Percentiles rank a stretch among this genome's conserved stretches.
Conservation (phyloP, 2,888 invertebrate genomes). For the Himalopsyche tibetana region DNA sequence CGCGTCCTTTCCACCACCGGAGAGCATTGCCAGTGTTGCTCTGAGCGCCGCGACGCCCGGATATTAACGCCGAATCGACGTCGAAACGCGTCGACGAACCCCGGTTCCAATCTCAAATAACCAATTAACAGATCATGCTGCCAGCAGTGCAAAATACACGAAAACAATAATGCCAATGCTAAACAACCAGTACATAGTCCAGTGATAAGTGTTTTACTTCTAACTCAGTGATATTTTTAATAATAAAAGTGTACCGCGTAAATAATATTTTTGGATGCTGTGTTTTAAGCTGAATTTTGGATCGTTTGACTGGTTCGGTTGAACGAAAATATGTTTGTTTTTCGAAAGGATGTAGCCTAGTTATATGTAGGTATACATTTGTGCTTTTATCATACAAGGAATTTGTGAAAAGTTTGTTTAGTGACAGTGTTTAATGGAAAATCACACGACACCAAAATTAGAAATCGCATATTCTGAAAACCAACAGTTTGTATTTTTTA, state of each 20-base stretch:
- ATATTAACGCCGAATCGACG: conserved; percentile 23
- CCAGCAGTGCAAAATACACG: conserved; percentile 22
- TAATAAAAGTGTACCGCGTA: neutral
- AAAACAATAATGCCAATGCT: neutral
- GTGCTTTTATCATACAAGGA: neutral
- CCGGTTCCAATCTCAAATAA: conserved; percentile 28
- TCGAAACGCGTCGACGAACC: conserved; percentile 18
- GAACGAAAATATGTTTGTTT: conserved; percentile 30
- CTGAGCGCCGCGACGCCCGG: conserved; percentile 51
- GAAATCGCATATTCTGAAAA: too few species aligned
- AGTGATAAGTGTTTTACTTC: neutral
- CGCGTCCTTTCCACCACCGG: conserved; percentile 43
- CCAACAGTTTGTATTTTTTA: too few species aligned
- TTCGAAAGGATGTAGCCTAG: conserved; percentile 2
- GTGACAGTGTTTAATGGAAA: neutral
- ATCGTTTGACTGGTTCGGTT: conserved; percentile 5
- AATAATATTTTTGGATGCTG: neutral
- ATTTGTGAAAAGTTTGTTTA: neutral
- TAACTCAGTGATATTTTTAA: neutral
- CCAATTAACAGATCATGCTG: conserved; percentile 14
- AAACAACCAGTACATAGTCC: neutral
- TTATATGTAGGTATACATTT: conserved; percentile 6
- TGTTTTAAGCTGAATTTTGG: neutral
- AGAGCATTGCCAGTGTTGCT: conserved; percentile 55
- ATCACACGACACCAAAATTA: too few species aligned